phyloP scores from a whole-genome alignment of 2,888 invertebrate genomes.

The Tenthredo livida region DNA sequence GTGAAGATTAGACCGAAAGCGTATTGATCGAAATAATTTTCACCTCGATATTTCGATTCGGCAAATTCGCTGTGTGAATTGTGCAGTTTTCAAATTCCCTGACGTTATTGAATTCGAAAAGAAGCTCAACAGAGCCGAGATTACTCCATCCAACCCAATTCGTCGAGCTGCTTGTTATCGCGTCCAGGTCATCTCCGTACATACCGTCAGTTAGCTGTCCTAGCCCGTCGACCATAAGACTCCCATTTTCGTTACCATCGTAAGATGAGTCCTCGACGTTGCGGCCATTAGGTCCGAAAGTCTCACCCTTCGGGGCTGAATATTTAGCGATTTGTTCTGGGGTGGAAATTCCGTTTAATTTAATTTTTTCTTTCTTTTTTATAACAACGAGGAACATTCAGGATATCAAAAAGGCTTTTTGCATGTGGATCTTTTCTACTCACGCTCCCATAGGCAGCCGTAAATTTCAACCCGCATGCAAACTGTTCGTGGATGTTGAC shows the following conservation, averaged over 20 bases:
- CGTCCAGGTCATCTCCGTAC: slow-evolving; percentile 81
- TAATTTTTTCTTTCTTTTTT: neutral
- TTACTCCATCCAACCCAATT: slow-evolving; percentile 94
- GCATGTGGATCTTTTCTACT: slow-evolving; percentile 70
- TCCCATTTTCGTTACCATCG: slow-evolving; percentile 84
- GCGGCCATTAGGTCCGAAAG: slow-evolving; percentile 81
- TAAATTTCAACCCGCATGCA: slow-evolving; percentile 96
- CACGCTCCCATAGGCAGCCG: slow-evolving; percentile 90
- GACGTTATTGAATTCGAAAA: slow-evolving; percentile 89
- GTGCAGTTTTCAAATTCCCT: slow-evolving; percentile 83
- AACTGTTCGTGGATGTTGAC: slow-evolving; percentile 91
- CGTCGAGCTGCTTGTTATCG: slow-evolving; percentile 70
- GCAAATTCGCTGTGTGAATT: slow-evolving; percentile 81
- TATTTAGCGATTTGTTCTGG: slow-evolving; percentile 86
- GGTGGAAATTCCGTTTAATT: too few relatives aligned
- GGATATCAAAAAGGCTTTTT: neutral
- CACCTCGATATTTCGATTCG: slow-evolving; percentile 89
- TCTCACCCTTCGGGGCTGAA: slow-evolving; percentile 84
- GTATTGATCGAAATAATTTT: slow-evolving; percentile 53
- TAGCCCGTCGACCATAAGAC: slow-evolving; percentile 84
- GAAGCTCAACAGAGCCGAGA: slow-evolving; percentile 85
- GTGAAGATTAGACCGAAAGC: slow-evolving; percentile 4
- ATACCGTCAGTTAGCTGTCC: slow-evolving; percentile 91
- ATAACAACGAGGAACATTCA: neutral
- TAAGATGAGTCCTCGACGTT: slow-evolving; percentile 90